Percentiles rank a stretch among this genome's conserved stretches.
Conservation (phyloP, 2,888 invertebrate species). For the Agonopterix heracliana region DNA sequence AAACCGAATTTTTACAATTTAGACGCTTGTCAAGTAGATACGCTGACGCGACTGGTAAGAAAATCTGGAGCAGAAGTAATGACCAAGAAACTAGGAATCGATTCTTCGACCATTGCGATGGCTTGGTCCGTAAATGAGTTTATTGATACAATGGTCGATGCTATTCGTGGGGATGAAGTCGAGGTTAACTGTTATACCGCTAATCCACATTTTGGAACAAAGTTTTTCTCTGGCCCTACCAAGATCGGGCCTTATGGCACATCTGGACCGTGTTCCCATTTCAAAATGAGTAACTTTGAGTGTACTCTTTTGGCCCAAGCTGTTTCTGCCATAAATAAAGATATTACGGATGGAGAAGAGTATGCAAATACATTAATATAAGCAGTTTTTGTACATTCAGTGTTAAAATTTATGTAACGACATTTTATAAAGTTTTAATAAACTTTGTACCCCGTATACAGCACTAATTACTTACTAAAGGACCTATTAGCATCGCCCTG, state of each 20-base stretch:
- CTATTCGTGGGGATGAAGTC: constrained; percentile 34
- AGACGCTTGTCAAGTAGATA: constrained; percentile 34
- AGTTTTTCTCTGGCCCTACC: constrained; percentile 49
- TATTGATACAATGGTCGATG: constrained; percentile 36
- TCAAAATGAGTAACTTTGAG: constrained; percentile 41
- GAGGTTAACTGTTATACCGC: constrained; percentile 38
- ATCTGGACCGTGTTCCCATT: constrained; percentile 28
- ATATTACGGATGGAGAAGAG: constrained; percentile 43
- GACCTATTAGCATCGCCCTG: too few relatives aligned
- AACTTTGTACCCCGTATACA: too few relatives aligned
- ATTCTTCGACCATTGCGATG: constrained; percentile 37
- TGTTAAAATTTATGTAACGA: neutral
- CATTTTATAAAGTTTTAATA: constrained; percentile 24
- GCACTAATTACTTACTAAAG: too few relatives aligned
- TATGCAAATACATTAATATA: constrained; percentile 20
- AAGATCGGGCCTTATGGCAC: constrained; percentile 40
- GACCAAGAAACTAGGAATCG: constrained; percentile 35
- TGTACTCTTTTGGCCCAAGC: constrained; percentile 28
- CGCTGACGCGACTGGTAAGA: constrained; percentile 41
- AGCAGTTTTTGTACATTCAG: neutral
- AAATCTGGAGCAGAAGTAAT: constrained; percentile 45
- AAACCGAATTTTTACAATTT: constrained; percentile 26
- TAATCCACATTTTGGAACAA: constrained; percentile 49
- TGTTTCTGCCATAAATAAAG: constrained; percentile 35
- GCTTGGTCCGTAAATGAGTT: constrained; percentile 53